Evolutionary conservation across 2,797 vertebrate genomes (phyloP).

Genomic region (Lophius americanus): DNA sequence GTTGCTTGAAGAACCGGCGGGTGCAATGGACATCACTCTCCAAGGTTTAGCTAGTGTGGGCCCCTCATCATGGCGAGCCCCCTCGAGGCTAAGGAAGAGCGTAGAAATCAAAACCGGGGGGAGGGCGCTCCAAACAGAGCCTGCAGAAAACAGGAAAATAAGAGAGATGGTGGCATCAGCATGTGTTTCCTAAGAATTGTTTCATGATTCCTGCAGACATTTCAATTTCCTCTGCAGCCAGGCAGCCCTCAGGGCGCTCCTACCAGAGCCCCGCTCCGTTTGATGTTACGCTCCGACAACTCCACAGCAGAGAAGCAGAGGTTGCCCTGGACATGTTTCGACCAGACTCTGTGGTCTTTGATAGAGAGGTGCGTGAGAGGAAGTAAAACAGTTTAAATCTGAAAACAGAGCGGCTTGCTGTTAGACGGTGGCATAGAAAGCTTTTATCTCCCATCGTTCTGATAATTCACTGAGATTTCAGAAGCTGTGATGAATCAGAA

Average conservation of each 20-base stretch:
- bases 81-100: slow-evolving; percentile 89
- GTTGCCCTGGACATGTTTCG: slow-evolving; percentile 49
- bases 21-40: slow-evolving; percentile 88
- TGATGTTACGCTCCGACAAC: slow-evolving; percentile 22
- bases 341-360: slow-evolving; percentile 52
- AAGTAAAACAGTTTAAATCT: slow-evolving; percentile 58
- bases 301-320: slow-evolving; percentile 33
- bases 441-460: slow-evolving; percentile 59
- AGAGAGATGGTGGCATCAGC: slow-evolving; percentile 39
- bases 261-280: slow-evolving; percentile 1
- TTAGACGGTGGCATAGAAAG: not conserved
- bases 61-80: slow-evolving; percentile 83
- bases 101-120: slow-evolving; percentile 87
- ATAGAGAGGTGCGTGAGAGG: slow-evolving; percentile 41
- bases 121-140: slow-evolving; percentile 83
- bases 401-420: too few relatives aligned
- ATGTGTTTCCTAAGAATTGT: slow-evolving; percentile 20
- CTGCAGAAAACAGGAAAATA: slow-evolving; percentile 74
- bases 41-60: slow-evolving; percentile 83
- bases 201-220: slow-evolving; percentile 40
- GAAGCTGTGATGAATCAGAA: slow-evolving; percentile 56
- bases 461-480: slow-evolving; percentile 62
- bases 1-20: slow-evolving; percentile 89
- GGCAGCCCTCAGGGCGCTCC: slow-evolving; percentile 19
- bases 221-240: slow-evolving; percentile 52